Evolutionary conservation across 2,888 invertebrate genomes (phyloP).

Genomic region (Synergus gifuensis): DNA sequence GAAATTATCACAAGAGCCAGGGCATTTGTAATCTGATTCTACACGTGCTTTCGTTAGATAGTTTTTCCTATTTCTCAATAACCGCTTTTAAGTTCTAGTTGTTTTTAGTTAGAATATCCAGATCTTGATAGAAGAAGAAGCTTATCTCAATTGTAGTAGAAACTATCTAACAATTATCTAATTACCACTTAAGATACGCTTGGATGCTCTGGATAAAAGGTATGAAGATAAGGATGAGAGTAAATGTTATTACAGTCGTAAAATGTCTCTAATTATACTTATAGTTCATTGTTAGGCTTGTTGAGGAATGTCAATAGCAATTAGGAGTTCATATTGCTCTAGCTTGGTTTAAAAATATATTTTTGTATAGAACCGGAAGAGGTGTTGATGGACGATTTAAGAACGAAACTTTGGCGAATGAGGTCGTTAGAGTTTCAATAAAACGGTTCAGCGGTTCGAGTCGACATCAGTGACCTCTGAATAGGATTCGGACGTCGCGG

Average conservation of each 20-base stretch:
- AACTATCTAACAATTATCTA: neutral
- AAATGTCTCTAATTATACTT: neutral
- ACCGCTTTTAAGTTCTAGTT: neutral
- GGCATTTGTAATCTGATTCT: constrained; percentile 37
- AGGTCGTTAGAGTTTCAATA: constrained; percentile 20
- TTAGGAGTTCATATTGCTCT: neutral
- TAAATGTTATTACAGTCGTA: neutral
- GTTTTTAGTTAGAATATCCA: neutral
- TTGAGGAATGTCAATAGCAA: neutral
- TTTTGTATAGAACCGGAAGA: neutral
- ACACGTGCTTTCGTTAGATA: constrained; percentile 8
- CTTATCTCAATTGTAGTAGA: neutral
- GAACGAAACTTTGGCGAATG: neutral
- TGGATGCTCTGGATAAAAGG: neutral
- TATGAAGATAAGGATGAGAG: neutral
- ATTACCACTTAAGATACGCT: neutral
- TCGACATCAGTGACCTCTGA: neutral
- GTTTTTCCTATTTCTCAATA: neutral
- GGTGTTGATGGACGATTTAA: neutral
- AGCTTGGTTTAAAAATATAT: neutral
- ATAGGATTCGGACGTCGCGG: constrained; percentile 3
- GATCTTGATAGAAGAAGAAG: neutral
- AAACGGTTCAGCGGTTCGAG: constrained; percentile 11
- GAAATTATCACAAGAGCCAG: constrained; percentile 39
- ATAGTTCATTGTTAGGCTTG: neutral